These are phyloP conservation scores for Nyctalus aviator DNA, from an alignment of 2,797 vertebrate species.

Conservation along the genomic window DNA sequence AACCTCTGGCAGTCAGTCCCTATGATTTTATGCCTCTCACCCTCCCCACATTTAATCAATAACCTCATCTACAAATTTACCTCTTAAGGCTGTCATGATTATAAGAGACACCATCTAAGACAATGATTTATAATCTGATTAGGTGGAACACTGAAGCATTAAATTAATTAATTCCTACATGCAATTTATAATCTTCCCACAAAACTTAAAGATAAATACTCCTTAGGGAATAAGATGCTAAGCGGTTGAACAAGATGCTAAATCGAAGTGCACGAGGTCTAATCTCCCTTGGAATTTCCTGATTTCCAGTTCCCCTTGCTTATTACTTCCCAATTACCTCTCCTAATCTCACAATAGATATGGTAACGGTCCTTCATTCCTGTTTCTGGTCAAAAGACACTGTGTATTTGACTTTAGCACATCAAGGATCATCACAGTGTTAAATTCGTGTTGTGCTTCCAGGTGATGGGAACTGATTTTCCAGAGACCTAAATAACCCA, in stretches of 20 bases:
- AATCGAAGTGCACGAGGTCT: constrained; percentile 19
- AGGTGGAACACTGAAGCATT: constrained; percentile 71
- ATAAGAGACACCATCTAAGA: constrained; percentile 64
- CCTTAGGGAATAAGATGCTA: constrained; percentile 45
- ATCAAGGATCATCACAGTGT: constrained; percentile 53
- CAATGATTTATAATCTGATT: constrained; percentile 81
- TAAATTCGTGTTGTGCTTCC: constrained; percentile 53
- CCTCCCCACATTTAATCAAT: constrained; percentile 76
- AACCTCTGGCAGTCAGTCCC: constrained; percentile 51
- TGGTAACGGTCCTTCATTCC: constrained; percentile 22
- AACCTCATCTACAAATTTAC: constrained; percentile 78
- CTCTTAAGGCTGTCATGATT: constrained; percentile 66
- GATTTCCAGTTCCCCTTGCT: background rate
- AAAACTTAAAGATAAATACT: constrained; percentile 72
- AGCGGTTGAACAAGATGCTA: constrained; percentile 53
- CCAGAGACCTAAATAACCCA: constrained; percentile 41
- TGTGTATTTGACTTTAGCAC: constrained; percentile 12
- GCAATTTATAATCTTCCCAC: constrained; percentile 69
- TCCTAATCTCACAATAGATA: constrained; percentile 46
- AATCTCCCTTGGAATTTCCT: background rate
- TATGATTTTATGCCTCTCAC: constrained; percentile 44
- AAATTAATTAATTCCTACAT: constrained; percentile 80
- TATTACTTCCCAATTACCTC: constrained; percentile 51
- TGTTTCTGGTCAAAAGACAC: constrained; percentile 15
- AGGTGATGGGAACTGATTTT: constrained; percentile 69